Percentiles rank a stretch among this genome's conserved stretches.
Conservation (phyloP, 53 echinoderm and acorn worm genomes). For the Holothuria leucospilota region DNA sequence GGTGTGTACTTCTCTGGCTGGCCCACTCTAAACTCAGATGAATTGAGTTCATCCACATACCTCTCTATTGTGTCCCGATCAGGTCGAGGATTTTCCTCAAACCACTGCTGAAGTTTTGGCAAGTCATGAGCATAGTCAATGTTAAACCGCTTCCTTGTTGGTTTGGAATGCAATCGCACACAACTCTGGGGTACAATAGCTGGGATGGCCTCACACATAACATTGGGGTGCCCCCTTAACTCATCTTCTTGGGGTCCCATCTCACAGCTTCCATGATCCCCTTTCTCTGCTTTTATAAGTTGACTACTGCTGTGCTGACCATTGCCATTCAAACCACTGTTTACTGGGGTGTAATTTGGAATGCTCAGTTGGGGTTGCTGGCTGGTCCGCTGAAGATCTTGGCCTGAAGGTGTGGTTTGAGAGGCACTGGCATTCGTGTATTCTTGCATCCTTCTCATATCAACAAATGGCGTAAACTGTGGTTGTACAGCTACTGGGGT, state of each 20-base stretch:
- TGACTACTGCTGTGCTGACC: neutral
- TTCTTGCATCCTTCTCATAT: conserved; percentile 31
- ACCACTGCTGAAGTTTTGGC: conserved; percentile 92
- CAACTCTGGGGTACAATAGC: conserved; percentile 27
- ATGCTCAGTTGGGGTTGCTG: conserved; percentile 9
- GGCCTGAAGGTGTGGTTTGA: neutral
- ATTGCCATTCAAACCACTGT: neutral
- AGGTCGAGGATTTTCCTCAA: conserved; percentile 82
- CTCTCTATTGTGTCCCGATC: conserved; percentile 88
- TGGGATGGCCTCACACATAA: conserved; percentile 23
- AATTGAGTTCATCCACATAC: conserved; percentile 86
- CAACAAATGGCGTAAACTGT: conserved; percentile 38
- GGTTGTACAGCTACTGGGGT: conserved; percentile 42
- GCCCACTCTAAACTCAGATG: conserved; percentile 77
- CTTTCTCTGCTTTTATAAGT: neutral
- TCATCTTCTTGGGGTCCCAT: conserved; percentile 14
- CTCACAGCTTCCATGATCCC: neutral
- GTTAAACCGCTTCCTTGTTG: conserved; percentile 89
- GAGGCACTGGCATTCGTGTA: neutral
- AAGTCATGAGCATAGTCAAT: conserved; percentile 92
- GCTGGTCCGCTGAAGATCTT: neutral
- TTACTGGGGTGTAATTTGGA: conserved; percentile 37
- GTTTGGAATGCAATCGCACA: conserved; percentile 22
- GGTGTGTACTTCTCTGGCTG: conserved; percentile 89
- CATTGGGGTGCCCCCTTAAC: neutral